Evolutionary conservation across 2,888 invertebrate genomes (phyloP).

Genomic region (Pilophorus perplexus): DNA sequence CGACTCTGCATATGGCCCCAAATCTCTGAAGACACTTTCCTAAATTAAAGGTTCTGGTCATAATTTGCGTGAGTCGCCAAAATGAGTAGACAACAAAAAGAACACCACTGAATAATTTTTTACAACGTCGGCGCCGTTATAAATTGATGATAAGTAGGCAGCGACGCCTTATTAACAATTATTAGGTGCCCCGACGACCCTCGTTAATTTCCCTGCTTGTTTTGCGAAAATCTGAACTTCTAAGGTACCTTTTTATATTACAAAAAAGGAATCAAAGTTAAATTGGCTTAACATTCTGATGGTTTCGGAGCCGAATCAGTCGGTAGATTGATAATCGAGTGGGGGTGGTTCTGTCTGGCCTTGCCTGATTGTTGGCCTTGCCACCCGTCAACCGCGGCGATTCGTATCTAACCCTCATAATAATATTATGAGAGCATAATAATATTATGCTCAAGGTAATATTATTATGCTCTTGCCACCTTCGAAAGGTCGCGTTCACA

Average conservation of each 20-base stretch:
- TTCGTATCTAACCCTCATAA: slow-evolving; percentile 10
- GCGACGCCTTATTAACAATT: background rate
- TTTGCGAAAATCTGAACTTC: background rate
- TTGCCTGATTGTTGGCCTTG: slow-evolving; percentile 15
- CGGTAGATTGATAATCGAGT: slow-evolving; percentile 17
- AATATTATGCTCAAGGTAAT: too few relatives aligned
- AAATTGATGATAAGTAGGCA: background rate
- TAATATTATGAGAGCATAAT: too few relatives aligned
- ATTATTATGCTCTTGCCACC: slow-evolving; percentile 23
- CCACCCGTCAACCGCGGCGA: slow-evolving; percentile 15
- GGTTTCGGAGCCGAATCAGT: background rate
- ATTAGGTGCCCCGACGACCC: background rate
- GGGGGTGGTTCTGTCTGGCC: slow-evolving; percentile 20
- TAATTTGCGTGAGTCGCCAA: too few relatives aligned
- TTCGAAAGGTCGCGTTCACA: slow-evolving; percentile 24
- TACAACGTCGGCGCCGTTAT: background rate
- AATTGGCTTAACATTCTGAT: too few relatives aligned
- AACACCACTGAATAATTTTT: too few relatives aligned
- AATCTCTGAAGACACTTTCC: too few relatives aligned
- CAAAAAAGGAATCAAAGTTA: too few relatives aligned
- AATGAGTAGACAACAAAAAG: too few relatives aligned
- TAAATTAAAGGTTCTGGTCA: too few relatives aligned
- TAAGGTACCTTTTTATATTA: background rate
- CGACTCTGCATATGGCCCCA: too few relatives aligned
- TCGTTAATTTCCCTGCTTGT: background rate